phyloP scores from a whole-genome alignment of 2,797 vertebrate species.

The Delichon dasypus region DNA sequence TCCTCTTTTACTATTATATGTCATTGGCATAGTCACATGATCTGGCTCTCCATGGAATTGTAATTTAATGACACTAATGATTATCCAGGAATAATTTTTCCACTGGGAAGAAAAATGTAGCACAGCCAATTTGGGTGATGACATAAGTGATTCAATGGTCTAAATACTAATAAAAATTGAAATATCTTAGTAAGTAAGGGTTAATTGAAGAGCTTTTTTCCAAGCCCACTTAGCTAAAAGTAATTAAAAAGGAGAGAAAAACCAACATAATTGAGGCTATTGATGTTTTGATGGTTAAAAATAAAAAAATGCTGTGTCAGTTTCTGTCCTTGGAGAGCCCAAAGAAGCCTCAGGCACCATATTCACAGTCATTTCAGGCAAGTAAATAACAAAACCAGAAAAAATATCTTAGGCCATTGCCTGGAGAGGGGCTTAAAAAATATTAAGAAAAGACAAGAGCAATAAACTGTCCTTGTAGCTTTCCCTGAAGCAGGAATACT shows the following conservation, averaged over 20 bases:
- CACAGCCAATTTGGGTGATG: not conserved
- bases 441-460: conserved; percentile 41
- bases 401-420: conserved; percentile 43
- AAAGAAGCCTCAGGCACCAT: conserved; percentile 30
- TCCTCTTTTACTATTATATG: not conserved
- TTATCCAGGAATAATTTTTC: conserved; percentile 16
- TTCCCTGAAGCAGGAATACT: conserved; percentile 39
- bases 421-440: conserved; percentile 58
- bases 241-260: conserved; percentile 23
- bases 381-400: conserved; percentile 43
- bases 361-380: conserved; percentile 18
- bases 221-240: not conserved
- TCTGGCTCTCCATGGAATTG: conserved; percentile 11
- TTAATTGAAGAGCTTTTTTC: not conserved
- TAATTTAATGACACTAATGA: conserved; percentile 44
- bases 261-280: not conserved
- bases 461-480: conserved; percentile 39
- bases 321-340: conserved; percentile 18
- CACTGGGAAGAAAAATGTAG: not conserved
- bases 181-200: not conserved
- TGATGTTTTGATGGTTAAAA: conserved; percentile 26
- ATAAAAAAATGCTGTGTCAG: conserved; percentile 41
- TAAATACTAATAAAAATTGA: conserved; percentile 30
- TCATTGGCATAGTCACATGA: not conserved
- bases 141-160: not conserved